Evolutionary conservation across 2,113 vertebrate species (phyloP).

Genomic region (Eurystomus gularis): DNA sequence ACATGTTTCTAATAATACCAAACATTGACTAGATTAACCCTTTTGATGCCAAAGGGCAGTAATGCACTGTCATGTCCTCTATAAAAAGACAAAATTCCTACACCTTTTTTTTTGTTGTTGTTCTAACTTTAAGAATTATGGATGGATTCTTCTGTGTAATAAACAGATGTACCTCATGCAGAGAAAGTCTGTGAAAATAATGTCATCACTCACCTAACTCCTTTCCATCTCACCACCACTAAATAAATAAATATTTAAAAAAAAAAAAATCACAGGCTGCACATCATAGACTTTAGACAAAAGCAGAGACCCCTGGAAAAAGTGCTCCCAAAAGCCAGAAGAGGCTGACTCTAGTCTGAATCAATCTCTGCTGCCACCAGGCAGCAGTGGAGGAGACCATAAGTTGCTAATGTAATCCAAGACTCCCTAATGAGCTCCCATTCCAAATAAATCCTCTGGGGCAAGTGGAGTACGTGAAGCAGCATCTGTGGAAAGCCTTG

Average conservation of each 20-base stretch:
- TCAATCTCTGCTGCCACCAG: slow-evolving; percentile 45
- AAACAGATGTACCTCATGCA: background rate
- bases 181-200: background rate
- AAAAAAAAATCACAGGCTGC: background rate
- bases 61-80: background rate
- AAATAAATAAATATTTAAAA: background rate
- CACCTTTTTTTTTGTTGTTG: background rate
- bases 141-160: background rate
- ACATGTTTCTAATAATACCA: slow-evolving; percentile 22
- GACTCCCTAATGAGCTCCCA: slow-evolving; percentile 7
- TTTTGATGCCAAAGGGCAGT: background rate
- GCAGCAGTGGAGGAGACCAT: background rate
- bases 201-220: background rate
- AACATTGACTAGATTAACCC: slow-evolving; percentile 5
- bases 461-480: background rate
- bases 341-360: background rate
- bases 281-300: background rate
- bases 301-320: background rate
- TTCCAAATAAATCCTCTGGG: slow-evolving; percentile 15
- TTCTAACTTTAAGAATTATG: background rate
- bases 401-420: slow-evolving; percentile 14
- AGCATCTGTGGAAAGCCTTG: background rate
- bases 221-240: background rate
- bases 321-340: background rate
- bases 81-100: background rate